Percentiles rank a stretch among this genome's conserved stretches.
Evolutionary conservation across 2,888 invertebrate genomes (phyloP).

Genomic region (Hemaris fuciformis): DNA sequence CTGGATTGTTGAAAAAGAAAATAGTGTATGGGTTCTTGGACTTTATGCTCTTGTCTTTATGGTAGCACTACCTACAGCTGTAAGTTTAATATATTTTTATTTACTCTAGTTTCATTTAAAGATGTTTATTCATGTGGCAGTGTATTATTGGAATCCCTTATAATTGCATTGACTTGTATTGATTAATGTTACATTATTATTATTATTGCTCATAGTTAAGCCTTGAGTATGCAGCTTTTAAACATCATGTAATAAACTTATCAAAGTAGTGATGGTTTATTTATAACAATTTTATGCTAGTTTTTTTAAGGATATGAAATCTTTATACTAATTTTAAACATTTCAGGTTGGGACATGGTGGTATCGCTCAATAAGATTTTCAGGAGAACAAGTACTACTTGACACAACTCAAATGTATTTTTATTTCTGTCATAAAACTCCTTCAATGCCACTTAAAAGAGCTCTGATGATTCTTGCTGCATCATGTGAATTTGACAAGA

Average conservation of each 20-base stretch:
- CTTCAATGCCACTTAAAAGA: slow-evolving; percentile 96
- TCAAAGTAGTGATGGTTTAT: no score
- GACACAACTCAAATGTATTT: slow-evolving; percentile 99
- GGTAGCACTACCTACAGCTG: slow-evolving; percentile 95
- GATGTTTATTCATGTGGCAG: no score
- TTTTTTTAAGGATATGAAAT: no score
- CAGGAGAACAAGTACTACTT: slow-evolving; percentile 97
- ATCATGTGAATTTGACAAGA: slow-evolving; percentile 97
- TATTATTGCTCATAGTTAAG: no score
- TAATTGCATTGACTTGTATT: no score
- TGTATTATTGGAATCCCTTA: no score
- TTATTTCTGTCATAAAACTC: slow-evolving; percentile 97
- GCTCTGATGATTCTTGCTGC: slow-evolving; percentile 98
- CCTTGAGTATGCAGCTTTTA: no score
- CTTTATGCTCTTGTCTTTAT: slow-evolving; percentile 98
- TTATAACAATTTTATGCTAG: no score
- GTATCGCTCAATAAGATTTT: slow-evolving; percentile 98
- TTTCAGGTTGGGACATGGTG: slow-evolving; percentile 96
- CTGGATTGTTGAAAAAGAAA: slow-evolving; percentile 99
- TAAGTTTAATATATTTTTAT: slow-evolving; percentile 56
- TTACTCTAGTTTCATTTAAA: background rate
- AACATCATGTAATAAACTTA: no score
- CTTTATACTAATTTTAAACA: no score
- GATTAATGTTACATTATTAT: no score
- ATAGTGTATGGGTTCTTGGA: slow-evolving; percentile 98